Evolutionary conservation across 2,888 invertebrate genomes (phyloP).

Genomic region (Halictus quadricinctus): DNA sequence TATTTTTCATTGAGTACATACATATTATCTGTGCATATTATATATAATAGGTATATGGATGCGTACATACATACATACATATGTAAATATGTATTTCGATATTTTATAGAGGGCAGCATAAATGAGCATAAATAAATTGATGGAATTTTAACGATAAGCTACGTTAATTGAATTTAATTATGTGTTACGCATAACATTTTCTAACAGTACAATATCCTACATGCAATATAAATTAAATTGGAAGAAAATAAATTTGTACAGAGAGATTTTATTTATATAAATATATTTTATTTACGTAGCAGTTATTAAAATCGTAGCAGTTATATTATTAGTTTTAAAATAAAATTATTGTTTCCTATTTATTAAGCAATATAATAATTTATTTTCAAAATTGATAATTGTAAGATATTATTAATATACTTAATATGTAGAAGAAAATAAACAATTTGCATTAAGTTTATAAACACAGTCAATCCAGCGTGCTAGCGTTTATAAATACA

Average conservation of each 20-base stretch:
- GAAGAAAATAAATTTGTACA: not conserved
- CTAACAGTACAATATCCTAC: not conserved
- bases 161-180: not conserved
- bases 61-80: not conserved
- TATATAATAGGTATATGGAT: not conserved
- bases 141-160: not conserved
- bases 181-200: not conserved
- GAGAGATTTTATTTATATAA: not conserved
- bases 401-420: no score
- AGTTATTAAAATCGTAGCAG: not conserved
- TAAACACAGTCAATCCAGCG: no score
- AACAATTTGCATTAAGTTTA: no score
- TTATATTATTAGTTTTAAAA: not conserved
- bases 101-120: conserved; percentile 33
- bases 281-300: no score
- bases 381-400: not conserved
- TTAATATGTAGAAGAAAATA: not conserved
- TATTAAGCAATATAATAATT: not conserved
- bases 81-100: not conserved
- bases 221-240: not conserved
- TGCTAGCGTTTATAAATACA: not conserved
- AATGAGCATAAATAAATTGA: conserved; percentile 4
- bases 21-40: not conserved
- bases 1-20: conserved; percentile 14
- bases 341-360: not conserved